phyloP scores from a whole-genome alignment of 2,888 invertebrate species.

The Fragum sueziense region DNA sequence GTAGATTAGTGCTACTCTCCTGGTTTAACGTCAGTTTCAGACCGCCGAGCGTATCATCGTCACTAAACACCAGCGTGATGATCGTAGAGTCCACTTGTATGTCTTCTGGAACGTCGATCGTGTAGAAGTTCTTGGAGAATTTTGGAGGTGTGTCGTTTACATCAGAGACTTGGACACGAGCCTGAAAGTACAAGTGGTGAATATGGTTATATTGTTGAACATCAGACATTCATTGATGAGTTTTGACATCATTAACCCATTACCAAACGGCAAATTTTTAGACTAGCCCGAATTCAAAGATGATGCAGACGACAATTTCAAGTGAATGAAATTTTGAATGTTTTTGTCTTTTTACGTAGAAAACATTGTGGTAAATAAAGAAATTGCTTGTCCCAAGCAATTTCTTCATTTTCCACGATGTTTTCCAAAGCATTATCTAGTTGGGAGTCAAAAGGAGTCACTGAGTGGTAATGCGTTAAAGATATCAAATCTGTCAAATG shows the following conservation, averaged over 20 bases:
- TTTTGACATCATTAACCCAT: too few species aligned
- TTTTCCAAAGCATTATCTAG: too few species aligned
- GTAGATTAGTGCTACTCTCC: conserved; percentile 61
- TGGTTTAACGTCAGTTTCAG: conserved; percentile 57
- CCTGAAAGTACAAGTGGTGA: conserved; percentile 85
- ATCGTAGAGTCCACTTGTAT: conserved; percentile 89
- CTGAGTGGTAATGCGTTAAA: too few species aligned
- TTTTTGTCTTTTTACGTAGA: too few species aligned
- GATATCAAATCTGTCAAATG: too few species aligned
- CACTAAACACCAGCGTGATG: conserved; percentile 86
- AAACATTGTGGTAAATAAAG: too few species aligned
- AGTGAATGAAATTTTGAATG: too few species aligned
- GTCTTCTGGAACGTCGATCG: conserved; percentile 95
- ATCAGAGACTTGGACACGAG: conserved; percentile 92
- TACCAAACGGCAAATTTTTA: not conserved
- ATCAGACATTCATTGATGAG: too few species aligned
- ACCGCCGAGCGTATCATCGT: conserved; percentile 71
- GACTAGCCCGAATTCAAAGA: not conserved
- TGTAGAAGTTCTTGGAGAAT: conserved; percentile 93
- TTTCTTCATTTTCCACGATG: too few species aligned
- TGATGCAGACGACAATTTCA: not conserved
- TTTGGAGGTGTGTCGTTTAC: conserved; percentile 97
- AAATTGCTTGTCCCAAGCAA: too few species aligned
- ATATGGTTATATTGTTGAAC: too few species aligned
- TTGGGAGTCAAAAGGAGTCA: too few species aligned